phyloP scores from a whole-genome alignment of 1,140 invertebrate genomes.

The Chelonus insularis region DNA sequence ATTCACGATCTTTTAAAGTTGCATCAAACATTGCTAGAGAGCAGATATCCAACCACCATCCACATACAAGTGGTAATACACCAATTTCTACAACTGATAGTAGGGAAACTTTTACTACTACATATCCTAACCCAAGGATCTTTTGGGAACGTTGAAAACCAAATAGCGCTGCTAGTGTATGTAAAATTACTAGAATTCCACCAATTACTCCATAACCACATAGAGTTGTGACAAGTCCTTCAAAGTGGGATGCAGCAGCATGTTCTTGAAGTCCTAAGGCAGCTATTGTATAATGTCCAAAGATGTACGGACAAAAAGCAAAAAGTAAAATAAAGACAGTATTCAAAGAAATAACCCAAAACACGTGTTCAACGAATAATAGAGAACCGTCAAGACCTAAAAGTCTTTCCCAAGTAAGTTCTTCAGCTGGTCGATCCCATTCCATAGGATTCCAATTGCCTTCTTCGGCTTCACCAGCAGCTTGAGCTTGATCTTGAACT shows the following conservation, averaged over 20 bases:
- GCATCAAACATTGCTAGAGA: constrained; percentile 94
- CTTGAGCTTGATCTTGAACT: constrained; percentile 49
- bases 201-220: constrained; percentile 93
- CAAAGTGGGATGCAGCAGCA: constrained; percentile 82
- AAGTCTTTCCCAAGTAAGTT: constrained; percentile 96
- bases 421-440: constrained; percentile 96
- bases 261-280: constrained; percentile 77
- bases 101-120: constrained; percentile 95
- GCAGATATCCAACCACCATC: constrained; percentile 99
- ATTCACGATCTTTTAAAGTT: constrained; percentile 83
- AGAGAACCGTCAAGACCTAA: constrained; percentile 96
- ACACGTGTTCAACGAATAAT: constrained; percentile 97
- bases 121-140: constrained; percentile 91
- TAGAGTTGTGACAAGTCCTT: constrained; percentile 88
- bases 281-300: constrained; percentile 83
- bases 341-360: constrained; percentile 98
- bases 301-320: constrained; percentile 95
- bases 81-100: constrained; percentile 94
- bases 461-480: constrained; percentile 73
- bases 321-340: constrained; percentile 91
- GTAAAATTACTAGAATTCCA: constrained; percentile 79
- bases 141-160: constrained; percentile 80
- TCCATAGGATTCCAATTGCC: constrained; percentile 98
- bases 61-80: constrained; percentile 93
- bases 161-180: constrained; percentile 75